A percentile compares a stretch with the other conserved stretches of the same genome.
Evolutionary conservation across 1,140 invertebrate genomes (phyloP).

Genomic region (Archegozetes longisetosus): DNA sequence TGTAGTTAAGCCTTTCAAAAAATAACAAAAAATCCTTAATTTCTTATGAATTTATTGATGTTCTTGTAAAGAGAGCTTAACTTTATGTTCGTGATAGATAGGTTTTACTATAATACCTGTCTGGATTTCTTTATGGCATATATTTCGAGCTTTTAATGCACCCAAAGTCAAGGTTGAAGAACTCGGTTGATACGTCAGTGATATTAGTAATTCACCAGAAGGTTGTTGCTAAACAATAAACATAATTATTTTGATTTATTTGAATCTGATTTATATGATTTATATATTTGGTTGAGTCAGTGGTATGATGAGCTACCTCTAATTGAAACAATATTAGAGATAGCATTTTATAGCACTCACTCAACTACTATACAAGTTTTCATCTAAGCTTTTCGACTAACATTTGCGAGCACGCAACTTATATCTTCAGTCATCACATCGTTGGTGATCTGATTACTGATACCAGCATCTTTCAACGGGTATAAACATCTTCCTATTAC

Average conservation of each 20-base stretch:
- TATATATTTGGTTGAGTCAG: not conserved
- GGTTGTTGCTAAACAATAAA: not conserved
- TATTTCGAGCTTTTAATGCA: not conserved
- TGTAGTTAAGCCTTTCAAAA: too few relatives aligned
- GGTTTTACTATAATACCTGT: not conserved
- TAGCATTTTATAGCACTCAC: not conserved
- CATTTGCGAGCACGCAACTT: slow-evolving; percentile 17
- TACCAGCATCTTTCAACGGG: slow-evolving; percentile 16
- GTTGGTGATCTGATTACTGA: not conserved
- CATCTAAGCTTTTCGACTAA: too few relatives aligned
- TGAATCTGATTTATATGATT: not conserved
- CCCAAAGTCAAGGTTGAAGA: not conserved
- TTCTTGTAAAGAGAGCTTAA: too few relatives aligned
- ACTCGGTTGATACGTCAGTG: not conserved
- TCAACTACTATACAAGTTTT: too few relatives aligned
- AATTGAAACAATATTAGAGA: too few relatives aligned
- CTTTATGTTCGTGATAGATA: too few relatives aligned
- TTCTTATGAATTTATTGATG: too few relatives aligned
- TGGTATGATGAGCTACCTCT: not conserved
- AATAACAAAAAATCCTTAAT: too few relatives aligned
- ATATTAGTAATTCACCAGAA: not conserved
- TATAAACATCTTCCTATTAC: slow-evolving; percentile 26
- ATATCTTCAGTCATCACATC: slow-evolving; percentile 20
- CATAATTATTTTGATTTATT: not conserved
- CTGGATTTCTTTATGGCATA: not conserved